phyloP scores from a whole-genome alignment of 2,888 invertebrate genomes.

The Diploptera punctata region DNA sequence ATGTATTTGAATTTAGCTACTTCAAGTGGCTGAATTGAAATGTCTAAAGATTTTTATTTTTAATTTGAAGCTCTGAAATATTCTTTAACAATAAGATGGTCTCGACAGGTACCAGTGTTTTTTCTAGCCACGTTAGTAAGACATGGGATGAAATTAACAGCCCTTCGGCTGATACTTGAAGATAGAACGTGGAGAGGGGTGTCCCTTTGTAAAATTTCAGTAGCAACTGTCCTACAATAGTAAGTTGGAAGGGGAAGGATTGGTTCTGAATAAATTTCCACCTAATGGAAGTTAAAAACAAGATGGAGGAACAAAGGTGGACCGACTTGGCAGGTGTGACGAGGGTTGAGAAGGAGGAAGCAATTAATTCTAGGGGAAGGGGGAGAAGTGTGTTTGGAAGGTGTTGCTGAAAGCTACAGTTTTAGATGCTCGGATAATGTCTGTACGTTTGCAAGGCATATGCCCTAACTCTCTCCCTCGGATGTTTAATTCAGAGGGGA shows the following conservation, averaged over 20 bases:
- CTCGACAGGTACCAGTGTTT: not conserved
- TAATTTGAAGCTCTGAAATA: not conserved
- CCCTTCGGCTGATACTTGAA: conserved; percentile 23
- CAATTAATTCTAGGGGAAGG: conserved; percentile 37
- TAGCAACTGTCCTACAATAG: conserved; percentile 39
- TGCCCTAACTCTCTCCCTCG: not conserved
- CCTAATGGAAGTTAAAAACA: conserved; percentile 41
- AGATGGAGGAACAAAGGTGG: conserved; percentile 41
- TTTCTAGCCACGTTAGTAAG: not conserved
- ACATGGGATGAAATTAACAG: conserved; percentile 26
- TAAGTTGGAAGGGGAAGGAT: conserved; percentile 18
- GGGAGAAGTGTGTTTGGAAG: conserved; percentile 35
- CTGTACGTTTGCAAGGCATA: conserved; percentile 1
- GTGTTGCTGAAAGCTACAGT: conserved; percentile 25
- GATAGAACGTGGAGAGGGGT: conserved; percentile 21
- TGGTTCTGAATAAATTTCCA: conserved; percentile 36
- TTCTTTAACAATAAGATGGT: not conserved
- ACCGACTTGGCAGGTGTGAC: conserved; percentile 27
- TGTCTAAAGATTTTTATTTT: conserved; percentile 1
- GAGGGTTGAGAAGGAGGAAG: conserved; percentile 35
- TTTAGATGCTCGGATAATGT: conserved; percentile 36
- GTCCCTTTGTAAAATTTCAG: conserved; percentile 37
- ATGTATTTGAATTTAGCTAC: too few species aligned
- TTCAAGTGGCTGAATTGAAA: too few species aligned
- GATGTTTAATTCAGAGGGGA: conserved; percentile 4